Evolutionary conservation across 30 jellyfish, hydroid and myxozoan genomes (phyloP), one percentile per base, ranked within the genome.

Genomic region (Aurelia sp.): DNA sequence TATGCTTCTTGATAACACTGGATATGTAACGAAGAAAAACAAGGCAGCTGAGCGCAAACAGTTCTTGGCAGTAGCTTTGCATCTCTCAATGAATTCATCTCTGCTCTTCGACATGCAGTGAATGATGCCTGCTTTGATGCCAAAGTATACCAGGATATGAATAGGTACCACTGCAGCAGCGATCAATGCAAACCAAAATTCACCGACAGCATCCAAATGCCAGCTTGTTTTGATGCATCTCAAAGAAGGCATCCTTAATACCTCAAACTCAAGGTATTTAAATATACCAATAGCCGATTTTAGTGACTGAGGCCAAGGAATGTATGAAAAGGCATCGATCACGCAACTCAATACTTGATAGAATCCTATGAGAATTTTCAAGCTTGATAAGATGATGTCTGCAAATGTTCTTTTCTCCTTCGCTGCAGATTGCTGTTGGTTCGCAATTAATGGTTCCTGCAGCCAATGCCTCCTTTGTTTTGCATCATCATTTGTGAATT

Each of bases 331-430:
- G 2, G 85, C 82, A 24, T 33, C 65, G 22, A 85, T 15, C 19
- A 64, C 52, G 8, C 72, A 16, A 10, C 21, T 57, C 55, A 85
- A 64, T 15, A 65, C 74, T 74, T 85, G 95, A 44, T 85, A 85
- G 73, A 85, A 85, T 18, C 89, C 89, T 19, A 85, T 38, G 72
- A 85, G 22, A 19, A 85, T 85, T 41, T 85, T 85, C 53, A 85
- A 64, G 50, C 80, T 48, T 31, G 95, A 85, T 12, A 85, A 12
- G n/a, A 87, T 33, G 13, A 78, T 63, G 47, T 87, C 96, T 0
- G 90, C 90, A 75, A 87, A 24, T 19, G 96, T 63, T 18, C 92
- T 70, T 4, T 53, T 51, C 18, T 22, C 60, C 16, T 18, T 17
- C 2, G 51, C 18, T 5, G 61, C 4, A 17, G 21, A 8, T 17